A percentile compares a stretch with the other conserved stretches of the same genome.
Conservation (phyloP, 2,113 vertebrate species). For the Colossoma macropomum region DNA sequence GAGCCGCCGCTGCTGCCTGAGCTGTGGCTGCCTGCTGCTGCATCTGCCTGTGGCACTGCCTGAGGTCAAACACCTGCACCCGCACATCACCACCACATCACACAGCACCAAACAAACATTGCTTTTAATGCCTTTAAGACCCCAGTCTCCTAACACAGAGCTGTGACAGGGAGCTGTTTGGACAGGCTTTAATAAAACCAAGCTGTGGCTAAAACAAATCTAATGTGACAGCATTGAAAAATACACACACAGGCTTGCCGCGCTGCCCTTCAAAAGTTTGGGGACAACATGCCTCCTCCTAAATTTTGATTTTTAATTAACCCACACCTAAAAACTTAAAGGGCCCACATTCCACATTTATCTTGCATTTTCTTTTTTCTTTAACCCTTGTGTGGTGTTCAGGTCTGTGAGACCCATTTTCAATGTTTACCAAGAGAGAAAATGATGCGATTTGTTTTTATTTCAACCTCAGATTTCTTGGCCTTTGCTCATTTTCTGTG, state of each 20-base stretch:
- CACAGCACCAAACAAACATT: not conserved
- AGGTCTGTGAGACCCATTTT: too few relatives aligned
- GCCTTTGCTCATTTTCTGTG: too few relatives aligned
- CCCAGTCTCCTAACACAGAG: slow-evolving; percentile 7
- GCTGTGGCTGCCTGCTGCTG: slow-evolving; percentile 83
- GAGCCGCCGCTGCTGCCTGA: slow-evolving; percentile 77
- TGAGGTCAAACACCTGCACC: slow-evolving; percentile 80
- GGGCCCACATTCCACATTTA: too few relatives aligned
- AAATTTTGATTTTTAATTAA: not conserved
- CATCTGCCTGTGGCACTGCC: slow-evolving; percentile 85
- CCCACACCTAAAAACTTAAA: too few relatives aligned
- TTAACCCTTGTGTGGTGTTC: too few relatives aligned
- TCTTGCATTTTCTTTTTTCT: too few relatives aligned
- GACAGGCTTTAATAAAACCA: slow-evolving; percentile 24
- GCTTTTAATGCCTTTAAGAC: not conserved
- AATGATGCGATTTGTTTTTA: too few relatives aligned
- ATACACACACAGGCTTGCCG: slow-evolving; percentile 26
- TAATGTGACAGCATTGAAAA: slow-evolving; percentile 10
- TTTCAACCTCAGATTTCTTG: too few relatives aligned
- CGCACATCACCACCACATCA: slow-evolving; percentile 27
- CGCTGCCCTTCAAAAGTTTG: not conserved
- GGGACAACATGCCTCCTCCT: not conserved
- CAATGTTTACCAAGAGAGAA: too few relatives aligned
- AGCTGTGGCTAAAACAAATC: slow-evolving; percentile 7
- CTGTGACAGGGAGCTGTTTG: not conserved